Percentiles rank a stretch among this genome's conserved stretches.
These are phyloP conservation scores for Phenganax marumi DNA, from an alignment of 92 coral and sea anemone genomes.

Conservation along the genomic window DNA sequence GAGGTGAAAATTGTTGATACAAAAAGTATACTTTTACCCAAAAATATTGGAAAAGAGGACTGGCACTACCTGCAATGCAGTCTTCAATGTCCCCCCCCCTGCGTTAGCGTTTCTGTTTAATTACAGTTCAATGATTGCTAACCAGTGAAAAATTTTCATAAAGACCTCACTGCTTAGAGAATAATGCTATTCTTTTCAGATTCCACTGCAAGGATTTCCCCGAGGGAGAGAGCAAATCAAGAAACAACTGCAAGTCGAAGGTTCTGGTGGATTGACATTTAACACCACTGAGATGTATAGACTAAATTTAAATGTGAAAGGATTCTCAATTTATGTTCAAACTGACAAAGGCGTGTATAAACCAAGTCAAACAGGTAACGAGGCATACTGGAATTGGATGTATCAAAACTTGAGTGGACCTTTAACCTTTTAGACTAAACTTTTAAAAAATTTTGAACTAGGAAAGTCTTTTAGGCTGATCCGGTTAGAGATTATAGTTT, in stretches of 20 bases:
- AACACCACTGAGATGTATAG: slow-evolving; percentile 44
- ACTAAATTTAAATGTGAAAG: slow-evolving; percentile 65
- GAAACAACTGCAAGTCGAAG: slow-evolving; percentile 61
- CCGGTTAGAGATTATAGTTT: too few species aligned
- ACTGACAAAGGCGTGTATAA: slow-evolving; percentile 95
- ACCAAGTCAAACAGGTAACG: slow-evolving; percentile 94
- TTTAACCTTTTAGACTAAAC: background rate
- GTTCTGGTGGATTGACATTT: slow-evolving; percentile 76
- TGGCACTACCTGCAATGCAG: too few species aligned
- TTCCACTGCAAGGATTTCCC: slow-evolving; percentile 14
- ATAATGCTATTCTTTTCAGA: background rate
- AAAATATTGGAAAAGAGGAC: too few species aligned
- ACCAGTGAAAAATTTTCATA: background rate
- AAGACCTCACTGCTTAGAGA: background rate
- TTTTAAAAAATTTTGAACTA: background rate
- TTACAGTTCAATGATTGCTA: too few species aligned
- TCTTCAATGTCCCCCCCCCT: too few species aligned
- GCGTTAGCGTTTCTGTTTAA: too few species aligned
- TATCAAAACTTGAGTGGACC: background rate
- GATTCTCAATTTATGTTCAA: slow-evolving; percentile 82
- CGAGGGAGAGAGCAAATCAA: background rate
- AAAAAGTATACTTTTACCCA: too few species aligned
- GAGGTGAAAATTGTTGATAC: too few species aligned
- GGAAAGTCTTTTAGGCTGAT: background rate
- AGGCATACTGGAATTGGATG: too few species aligned